Percentiles rank a stretch among this genome's conserved stretches.
phyloP scores from a whole-genome alignment of 2,797 vertebrate genomes.

The Lepus oiostolus region DNA sequence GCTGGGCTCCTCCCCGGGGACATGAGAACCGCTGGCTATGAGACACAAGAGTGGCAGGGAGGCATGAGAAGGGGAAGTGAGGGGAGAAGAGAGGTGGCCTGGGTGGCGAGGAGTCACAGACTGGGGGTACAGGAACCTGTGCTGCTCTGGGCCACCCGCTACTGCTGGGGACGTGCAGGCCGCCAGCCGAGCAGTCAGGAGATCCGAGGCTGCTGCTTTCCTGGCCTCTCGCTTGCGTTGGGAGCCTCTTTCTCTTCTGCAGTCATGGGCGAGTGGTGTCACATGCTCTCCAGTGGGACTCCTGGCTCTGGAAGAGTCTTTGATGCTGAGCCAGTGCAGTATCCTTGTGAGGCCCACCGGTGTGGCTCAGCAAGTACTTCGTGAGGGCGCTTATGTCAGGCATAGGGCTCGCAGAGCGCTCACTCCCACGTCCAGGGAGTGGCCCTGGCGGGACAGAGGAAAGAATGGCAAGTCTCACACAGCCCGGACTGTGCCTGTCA shows the following conservation, averaged over 20 bases:
- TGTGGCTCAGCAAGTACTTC: neutral
- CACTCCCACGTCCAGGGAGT: neutral
- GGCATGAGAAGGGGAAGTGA: neutral
- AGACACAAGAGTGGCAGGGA: neutral
- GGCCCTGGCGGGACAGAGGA: neutral
- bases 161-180: neutral
- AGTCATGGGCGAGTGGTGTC: neutral
- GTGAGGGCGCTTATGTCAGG: neutral
- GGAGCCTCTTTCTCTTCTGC: neutral
- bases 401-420: neutral
- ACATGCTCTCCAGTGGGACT: neutral
- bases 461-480: neutral
- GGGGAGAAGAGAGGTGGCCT: neutral
- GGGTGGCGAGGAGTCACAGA: neutral
- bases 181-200: neutral
- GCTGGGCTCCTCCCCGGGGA: neutral
- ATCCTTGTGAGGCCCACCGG: neutral
- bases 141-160: neutral
- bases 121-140: neutral
- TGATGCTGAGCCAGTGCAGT: neutral
- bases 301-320: neutral
- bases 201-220: neutral
- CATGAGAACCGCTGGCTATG: neutral
- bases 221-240: neutral
- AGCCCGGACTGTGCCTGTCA: neutral